Evolutionary conservation across 2,113 vertebrate species (phyloP), one percentile per base, ranked within the genome.

Genomic region (Hypocryptadius cinnamomeus): DNA sequence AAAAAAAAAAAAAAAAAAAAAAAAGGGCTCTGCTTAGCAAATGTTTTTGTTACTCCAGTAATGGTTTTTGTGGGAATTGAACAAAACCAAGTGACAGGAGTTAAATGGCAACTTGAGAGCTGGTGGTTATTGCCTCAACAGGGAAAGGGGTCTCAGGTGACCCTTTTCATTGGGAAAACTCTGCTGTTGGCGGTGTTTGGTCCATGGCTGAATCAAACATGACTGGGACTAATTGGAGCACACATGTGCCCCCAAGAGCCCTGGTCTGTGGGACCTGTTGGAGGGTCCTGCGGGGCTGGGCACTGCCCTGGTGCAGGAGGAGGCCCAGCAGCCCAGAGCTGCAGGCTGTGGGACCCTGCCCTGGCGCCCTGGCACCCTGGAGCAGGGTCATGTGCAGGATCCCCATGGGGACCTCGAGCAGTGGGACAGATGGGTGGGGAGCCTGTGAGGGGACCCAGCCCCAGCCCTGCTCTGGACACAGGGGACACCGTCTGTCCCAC

Each of bases 241-340:
- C 3, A 70, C 13, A 6, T 22, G 9, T 39, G 5, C 16, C 3
- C 1, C 3, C 31, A 37, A 65, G 37, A 61, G 0, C 12, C 12
- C 21, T 1, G 9, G 31, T 1, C 20, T 2, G 7, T 3, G 1
- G 13, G 22, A 13, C 2, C 13, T 37, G 10, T 1, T 1, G 7
- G 31, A 15, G n/a, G 15, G 9, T 56, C 35, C 65, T 45, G 48
- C 5, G 1, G 18, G 71, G 45, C 44, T 64, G 15, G 15, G 50
- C 11, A 6, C 24, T 64, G 69, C 28, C 61, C 61, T 6, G 61
- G 2, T 2, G 6, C 30, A 7, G 27, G 23, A 5, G 33, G 5
- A 23, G 33, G 20, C 14, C 10, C 12, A 69, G 23, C 21, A 37
- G 1, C 15, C 8, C 23, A 2, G 14, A 1, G 40, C 24, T 31